Evolutionary conservation across 2,888 invertebrate genomes (phyloP).

Genomic region (Synanthedon tipuliformis): DNA sequence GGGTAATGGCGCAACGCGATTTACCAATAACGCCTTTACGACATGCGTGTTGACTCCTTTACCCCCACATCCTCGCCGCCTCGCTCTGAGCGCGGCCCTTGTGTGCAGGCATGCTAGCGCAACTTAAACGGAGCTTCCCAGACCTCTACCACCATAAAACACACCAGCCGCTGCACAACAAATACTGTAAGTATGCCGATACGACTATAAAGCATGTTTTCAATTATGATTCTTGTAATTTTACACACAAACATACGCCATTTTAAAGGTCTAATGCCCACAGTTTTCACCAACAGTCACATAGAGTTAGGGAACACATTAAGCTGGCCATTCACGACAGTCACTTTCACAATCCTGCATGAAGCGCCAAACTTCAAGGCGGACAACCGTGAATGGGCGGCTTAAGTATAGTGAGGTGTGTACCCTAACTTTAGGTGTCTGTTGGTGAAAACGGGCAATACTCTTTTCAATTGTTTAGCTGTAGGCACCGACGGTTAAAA

Average conservation of each 20-base stretch:
- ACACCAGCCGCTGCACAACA: conserved; percentile 82
- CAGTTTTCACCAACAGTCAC: no score
- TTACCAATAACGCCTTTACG: neutral
- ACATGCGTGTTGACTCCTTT: conserved; percentile 14
- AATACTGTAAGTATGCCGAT: conserved; percentile 70
- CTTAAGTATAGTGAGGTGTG: no score
- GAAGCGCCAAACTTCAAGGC: no score
- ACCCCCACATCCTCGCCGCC: conserved; percentile 37
- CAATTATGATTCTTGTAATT: neutral
- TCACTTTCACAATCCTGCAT: no score
- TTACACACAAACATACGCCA: neutral
- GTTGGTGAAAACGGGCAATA: no score
- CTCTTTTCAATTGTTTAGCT: no score
- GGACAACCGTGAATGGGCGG: no score
- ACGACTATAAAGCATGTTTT: conserved; percentile 39
- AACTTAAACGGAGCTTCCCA: conserved; percentile 89
- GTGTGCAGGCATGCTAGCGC: conserved; percentile 87
- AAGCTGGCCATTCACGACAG: no score
- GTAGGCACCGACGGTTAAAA: no score
- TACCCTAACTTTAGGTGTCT: no score
- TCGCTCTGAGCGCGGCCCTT: conserved; percentile 69
- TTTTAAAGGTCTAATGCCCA: no score
- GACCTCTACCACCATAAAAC: conserved; percentile 84
- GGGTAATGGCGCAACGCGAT: conserved; percentile 1
- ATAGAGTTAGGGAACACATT: no score